Evolutionary conservation across 2,888 invertebrate genomes (phyloP).

Genomic region (Cephus pulcher): DNA sequence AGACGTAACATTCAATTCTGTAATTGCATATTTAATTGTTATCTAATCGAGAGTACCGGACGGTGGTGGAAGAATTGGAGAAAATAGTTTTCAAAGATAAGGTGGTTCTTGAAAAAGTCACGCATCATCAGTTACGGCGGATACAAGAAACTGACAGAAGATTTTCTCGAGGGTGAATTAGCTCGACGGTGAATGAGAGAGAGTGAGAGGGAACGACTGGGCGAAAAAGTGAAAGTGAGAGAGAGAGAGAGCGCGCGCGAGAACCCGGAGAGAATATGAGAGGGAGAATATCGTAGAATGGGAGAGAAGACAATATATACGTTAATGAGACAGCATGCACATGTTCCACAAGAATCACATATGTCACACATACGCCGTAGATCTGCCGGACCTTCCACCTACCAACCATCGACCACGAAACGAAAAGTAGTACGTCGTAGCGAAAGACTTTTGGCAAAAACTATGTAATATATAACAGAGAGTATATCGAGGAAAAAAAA

Average conservation of each 20-base stretch:
- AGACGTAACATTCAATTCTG: background rate
- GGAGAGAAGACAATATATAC: constrained; percentile 4
- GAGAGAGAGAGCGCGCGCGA: background rate
- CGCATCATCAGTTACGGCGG: background rate
- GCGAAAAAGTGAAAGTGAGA: background rate
- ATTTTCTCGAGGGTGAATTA: background rate
- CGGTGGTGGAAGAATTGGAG: background rate
- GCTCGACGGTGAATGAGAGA: background rate
- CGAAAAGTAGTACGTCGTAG: constrained; percentile 19
- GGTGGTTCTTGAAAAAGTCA: background rate
- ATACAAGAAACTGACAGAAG: background rate
- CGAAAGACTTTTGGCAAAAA: constrained; percentile 2
- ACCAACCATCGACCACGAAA: constrained; percentile 53
- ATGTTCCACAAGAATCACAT: constrained; percentile 38
- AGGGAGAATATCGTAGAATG: background rate
- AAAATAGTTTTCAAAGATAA: background rate
- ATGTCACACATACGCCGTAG: constrained; percentile 60
- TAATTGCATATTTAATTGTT: background rate
- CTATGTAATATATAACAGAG: constrained; percentile 18
- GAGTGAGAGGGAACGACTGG: background rate
- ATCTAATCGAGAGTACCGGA: background rate
- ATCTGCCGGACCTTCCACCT: constrained; percentile 58
- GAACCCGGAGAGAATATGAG: background rate
- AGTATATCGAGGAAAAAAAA: constrained; percentile 9
- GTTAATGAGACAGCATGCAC: constrained; percentile 21